Percentiles rank a stretch among this genome's conserved stretches.
phyloP scores from a whole-genome alignment of 2,113 vertebrate genomes.

The Psittacara wagleri region DNA sequence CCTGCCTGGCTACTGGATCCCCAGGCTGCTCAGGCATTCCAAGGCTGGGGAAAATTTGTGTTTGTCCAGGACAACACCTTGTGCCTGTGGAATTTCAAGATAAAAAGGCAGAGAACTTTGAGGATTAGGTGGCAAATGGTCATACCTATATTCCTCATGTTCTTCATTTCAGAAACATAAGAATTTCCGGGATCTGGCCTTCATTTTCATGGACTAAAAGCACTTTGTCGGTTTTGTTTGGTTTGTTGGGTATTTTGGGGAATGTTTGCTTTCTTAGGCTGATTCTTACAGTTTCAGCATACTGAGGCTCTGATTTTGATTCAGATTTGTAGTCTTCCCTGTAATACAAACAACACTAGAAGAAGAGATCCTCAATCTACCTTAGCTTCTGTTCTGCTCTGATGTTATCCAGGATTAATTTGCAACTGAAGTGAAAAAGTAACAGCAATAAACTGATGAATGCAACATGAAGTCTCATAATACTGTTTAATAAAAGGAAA shows the following conservation, averaged over 20 bases:
- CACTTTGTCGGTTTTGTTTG: background rate
- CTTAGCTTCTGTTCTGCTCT: conserved; percentile 40
- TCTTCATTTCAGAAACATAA: background rate
- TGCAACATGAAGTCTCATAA: conserved; percentile 79
- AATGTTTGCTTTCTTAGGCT: background rate
- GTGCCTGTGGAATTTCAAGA: background rate
- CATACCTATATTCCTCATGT: background rate
- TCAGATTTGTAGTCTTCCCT: background rate
- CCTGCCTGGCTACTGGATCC: background rate
- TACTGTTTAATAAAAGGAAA: conserved; percentile 80
- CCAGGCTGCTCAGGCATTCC: background rate
- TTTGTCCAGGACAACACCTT: background rate
- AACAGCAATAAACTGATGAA: conserved; percentile 75
- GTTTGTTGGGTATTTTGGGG: background rate
- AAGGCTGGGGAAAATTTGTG: background rate
- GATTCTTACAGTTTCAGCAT: background rate
- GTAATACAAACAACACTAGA: background rate
- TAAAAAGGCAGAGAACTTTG: background rate
- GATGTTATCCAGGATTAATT: conserved; percentile 58
- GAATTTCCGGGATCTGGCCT: background rate
- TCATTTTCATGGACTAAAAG: background rate
- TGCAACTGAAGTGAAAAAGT: conserved; percentile 67
- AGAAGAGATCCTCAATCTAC: conserved; percentile 1
- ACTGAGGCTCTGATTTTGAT: background rate
- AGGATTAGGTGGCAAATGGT: background rate